phyloP scores from a whole-genome alignment of 1,140 invertebrate genomes.

The Dendrolimus punctatus region DNA sequence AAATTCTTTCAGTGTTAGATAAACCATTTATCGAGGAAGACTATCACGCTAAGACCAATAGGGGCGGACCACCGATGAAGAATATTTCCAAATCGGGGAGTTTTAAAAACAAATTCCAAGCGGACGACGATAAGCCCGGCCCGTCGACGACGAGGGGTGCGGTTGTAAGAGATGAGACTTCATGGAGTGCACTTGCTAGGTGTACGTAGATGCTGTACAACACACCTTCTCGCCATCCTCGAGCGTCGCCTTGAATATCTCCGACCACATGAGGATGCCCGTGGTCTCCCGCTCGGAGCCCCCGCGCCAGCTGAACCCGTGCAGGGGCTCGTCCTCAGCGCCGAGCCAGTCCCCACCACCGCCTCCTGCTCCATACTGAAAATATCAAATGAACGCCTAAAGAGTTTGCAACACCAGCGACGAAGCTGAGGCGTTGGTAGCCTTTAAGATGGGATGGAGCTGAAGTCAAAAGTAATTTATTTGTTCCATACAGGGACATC shows the following conservation, averaged over 20 bases:
- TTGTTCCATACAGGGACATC: background rate
- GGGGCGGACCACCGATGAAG: too few relatives aligned
- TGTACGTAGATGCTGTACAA: conserved; percentile 22
- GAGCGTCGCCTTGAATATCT: conserved; percentile 88
- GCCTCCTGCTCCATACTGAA: conserved; percentile 54
- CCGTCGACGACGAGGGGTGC: too few relatives aligned
- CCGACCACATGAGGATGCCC: conserved; percentile 96
- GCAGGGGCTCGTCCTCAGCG: conserved; percentile 78
- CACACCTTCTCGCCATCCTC: conserved; percentile 81
- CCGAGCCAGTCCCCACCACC: conserved; percentile 72
- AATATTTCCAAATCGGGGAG: too few relatives aligned
- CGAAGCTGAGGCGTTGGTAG: background rate
- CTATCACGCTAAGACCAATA: too few relatives aligned
- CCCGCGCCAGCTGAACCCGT: conserved; percentile 94
- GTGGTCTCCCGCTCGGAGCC: conserved; percentile 97
- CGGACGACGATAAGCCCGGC: too few relatives aligned
- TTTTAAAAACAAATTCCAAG: too few relatives aligned
- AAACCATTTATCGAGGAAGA: too few relatives aligned
- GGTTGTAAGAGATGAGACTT: too few relatives aligned
- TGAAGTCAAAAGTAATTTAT: background rate
- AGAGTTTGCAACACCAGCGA: background rate
- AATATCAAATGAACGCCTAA: conserved; percentile 25
- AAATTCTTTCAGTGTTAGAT: too few relatives aligned
- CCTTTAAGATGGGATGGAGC: too few relatives aligned
- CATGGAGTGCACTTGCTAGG: background rate